These are phyloP conservation scores for Amazona ochrocephala DNA, from an alignment of 2,797 vertebrate species.

Conservation along the genomic window DNA sequence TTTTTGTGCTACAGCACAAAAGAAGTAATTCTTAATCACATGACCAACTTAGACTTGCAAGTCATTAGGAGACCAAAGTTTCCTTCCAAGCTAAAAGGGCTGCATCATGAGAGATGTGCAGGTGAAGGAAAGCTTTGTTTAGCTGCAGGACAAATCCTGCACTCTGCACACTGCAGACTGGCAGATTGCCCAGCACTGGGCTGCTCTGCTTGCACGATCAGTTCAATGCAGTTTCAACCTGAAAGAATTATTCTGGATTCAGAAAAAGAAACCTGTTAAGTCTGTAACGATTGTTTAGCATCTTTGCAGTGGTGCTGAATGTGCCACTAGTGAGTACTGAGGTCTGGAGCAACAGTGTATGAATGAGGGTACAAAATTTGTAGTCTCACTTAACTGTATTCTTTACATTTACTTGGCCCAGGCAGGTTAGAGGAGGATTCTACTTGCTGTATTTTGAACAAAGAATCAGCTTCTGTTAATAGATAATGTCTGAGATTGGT, in stretches of 20 bases:
- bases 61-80: slow-evolving; percentile 13
- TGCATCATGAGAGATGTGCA: neutral
- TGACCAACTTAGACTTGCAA: neutral
- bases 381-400: neutral
- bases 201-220: neutral
- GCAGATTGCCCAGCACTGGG: neutral
- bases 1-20: slow-evolving; percentile 23
- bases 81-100: neutral
- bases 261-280: neutral
- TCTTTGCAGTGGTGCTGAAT: neutral
- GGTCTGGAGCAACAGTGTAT: neutral
- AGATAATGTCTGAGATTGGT: neutral
- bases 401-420: neutral
- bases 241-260: neutral
- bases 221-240: neutral
- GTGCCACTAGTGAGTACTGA: neutral
- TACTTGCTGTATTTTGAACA: neutral
- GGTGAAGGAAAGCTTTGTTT: neutral
- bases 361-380: neutral
- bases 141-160: slow-evolving; percentile 25
- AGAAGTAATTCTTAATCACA: slow-evolving; percentile 53
- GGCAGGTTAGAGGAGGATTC: neutral
- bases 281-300: neutral
- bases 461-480: neutral
- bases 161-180: neutral